These are phyloP conservation scores for Symphodus melops DNA, from an alignment of 2,113 vertebrate species.

Conservation along the genomic window DNA sequence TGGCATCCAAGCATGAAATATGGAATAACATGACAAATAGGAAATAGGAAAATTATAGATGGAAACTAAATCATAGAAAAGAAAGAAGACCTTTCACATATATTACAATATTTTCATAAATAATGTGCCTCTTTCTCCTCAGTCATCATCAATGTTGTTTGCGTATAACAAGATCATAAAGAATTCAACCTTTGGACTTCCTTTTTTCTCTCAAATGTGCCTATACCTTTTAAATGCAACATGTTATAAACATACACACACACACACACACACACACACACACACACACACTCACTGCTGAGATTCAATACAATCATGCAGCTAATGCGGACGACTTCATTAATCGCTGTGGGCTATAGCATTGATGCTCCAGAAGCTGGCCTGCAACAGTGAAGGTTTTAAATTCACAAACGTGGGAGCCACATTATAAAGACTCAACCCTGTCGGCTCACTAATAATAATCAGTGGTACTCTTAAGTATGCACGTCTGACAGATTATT, in stretches of 20 bases:
- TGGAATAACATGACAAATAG: conserved; percentile 71
- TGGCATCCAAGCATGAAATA: conserved; percentile 74
- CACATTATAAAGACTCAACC: conserved; percentile 63
- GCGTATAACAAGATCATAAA: conserved; percentile 22
- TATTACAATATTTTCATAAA: conserved; percentile 54
- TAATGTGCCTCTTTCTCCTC: conserved; percentile 33
- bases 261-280: conserved; percentile 9
- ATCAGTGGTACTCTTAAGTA: conserved; percentile 64
- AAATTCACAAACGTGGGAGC: conserved; percentile 42
- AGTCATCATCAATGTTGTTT: conserved; percentile 30
- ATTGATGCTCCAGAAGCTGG: conserved; percentile 61
- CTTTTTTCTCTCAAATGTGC: neutral
- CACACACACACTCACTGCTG: conserved; percentile 22
- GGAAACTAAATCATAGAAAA: conserved; percentile 66
- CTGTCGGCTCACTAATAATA: conserved; percentile 56
- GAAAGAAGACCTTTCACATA: conserved; percentile 33
- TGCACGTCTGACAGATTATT: conserved; percentile 64
- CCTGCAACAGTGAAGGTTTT: conserved; percentile 58
- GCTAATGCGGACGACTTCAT: conserved; percentile 73
- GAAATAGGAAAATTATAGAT: conserved; percentile 62
- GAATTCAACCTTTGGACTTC: conserved; percentile 23
- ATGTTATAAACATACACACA: conserved; percentile 22
- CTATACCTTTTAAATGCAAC: conserved; percentile 19
- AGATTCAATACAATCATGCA: conserved; percentile 66
- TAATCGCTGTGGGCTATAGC: conserved; percentile 67